Percentiles rank a stretch among this genome's conserved stretches.
Evolutionary conservation across 2,797 vertebrate genomes (phyloP).

Genomic region (Catamblyrhynchus diadema): DNA sequence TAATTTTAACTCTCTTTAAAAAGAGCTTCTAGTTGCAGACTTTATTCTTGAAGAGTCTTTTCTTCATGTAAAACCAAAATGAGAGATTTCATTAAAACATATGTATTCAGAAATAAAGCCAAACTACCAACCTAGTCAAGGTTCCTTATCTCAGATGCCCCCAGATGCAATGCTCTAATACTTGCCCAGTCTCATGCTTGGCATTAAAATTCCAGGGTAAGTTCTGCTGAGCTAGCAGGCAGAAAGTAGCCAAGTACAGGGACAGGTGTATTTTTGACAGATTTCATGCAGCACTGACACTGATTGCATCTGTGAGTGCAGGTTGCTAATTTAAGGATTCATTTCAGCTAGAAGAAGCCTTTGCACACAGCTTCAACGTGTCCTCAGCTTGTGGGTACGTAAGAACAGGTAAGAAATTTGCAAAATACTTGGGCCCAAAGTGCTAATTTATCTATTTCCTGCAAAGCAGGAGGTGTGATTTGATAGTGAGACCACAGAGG

Average conservation of each 20-base stretch:
- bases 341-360: background rate
- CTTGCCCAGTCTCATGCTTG: background rate
- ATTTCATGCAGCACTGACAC: background rate
- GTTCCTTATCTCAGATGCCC: background rate
- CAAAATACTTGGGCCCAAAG: background rate
- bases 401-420: background rate
- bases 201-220: background rate
- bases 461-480: background rate
- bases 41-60: background rate
- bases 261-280: background rate
- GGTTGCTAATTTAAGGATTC: background rate
- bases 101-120: background rate
- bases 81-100: background rate
- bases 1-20: background rate
- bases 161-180: too few species aligned
- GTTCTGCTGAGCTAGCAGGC: background rate
- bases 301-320: background rate
- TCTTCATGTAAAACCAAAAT: background rate
- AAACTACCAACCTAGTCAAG: background rate
- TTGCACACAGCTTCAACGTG: fast-evolving
- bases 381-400: background rate
- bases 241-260: background rate
- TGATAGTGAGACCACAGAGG: background rate
- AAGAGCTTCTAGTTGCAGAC: background rate
- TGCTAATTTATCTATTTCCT: background rate